Conservation (phyloP, 2,888 invertebrate genomes). For the Temnothorax ravouxi region DNA sequence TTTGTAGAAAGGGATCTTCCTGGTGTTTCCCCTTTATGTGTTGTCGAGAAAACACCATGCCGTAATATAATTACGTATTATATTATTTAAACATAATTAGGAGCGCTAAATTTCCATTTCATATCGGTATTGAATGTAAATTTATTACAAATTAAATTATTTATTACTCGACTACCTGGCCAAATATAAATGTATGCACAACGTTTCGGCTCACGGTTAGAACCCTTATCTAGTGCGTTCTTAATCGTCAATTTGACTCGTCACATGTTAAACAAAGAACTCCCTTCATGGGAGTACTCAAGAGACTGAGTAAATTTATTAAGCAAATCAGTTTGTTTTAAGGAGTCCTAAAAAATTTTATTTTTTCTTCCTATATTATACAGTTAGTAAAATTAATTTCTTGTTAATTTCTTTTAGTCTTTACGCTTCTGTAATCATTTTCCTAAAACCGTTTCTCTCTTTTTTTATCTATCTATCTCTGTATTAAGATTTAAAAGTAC, state of each 20-base stretch:
- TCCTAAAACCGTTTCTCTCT: background rate
- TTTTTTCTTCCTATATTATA: background rate
- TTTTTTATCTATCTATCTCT: background rate
- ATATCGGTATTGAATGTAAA: background rate
- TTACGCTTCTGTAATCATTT: background rate
- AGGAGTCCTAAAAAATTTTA: background rate
- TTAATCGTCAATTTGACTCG: too few relatives aligned
- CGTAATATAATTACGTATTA: slow-evolving; percentile 40
- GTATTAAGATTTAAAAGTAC: background rate
- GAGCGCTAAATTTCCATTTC: background rate
- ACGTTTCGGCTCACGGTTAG: too few relatives aligned
- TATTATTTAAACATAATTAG: background rate
- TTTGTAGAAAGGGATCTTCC: slow-evolving; percentile 24
- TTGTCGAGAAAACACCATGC: background rate
- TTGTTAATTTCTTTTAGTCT: background rate
- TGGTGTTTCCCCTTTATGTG: slow-evolving; percentile 14
- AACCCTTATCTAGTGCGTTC: too few relatives aligned
- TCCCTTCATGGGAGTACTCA: too few relatives aligned
- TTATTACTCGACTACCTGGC: too few relatives aligned
- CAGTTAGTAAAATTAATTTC: background rate
- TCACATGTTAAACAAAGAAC: too few relatives aligned
- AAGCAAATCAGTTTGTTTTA: background rate
- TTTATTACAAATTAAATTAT: too few relatives aligned
- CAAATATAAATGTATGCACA: too few relatives aligned
- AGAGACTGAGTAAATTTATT: background rate